phyloP scores from a whole-genome alignment of 2,888 invertebrate genomes.

The Apamea sordens region DNA sequence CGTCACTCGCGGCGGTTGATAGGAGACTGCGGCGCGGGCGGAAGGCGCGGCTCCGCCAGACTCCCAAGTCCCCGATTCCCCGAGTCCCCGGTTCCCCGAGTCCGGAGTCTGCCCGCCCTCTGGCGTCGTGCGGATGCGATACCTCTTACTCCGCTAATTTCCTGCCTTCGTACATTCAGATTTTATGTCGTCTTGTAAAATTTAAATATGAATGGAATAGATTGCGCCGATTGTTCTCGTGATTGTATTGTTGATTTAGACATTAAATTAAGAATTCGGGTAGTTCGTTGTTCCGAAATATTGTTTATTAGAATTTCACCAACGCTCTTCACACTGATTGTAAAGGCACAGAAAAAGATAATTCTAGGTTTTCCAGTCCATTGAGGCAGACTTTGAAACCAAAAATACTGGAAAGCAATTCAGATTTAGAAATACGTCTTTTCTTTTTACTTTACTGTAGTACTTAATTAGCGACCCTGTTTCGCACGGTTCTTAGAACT shows the following conservation, averaged over 20 bases:
- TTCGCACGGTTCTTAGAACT: no score
- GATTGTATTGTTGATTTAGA: constrained; percentile 54
- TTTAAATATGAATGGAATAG: constrained; percentile 64
- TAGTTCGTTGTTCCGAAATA: constrained; percentile 15
- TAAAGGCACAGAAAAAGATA: not conserved
- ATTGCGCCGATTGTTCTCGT: constrained; percentile 57
- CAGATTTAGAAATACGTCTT: not conserved
- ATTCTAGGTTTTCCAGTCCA: not conserved
- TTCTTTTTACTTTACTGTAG: not conserved
- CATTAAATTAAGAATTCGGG: constrained; percentile 34
- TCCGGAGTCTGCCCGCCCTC: constrained; percentile 74
- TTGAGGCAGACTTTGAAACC: not conserved
- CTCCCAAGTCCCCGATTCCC: constrained; percentile 56
- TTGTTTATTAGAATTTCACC: constrained; percentile 5
- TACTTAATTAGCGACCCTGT: not conserved
- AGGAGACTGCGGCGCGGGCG: constrained; percentile 79
- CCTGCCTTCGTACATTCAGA: constrained; percentile 65
- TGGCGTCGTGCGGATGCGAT: constrained; percentile 74
- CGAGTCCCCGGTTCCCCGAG: constrained; percentile 61
- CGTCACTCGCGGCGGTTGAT: constrained; percentile 59
- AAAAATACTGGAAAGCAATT: not conserved
- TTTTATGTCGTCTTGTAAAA: constrained; percentile 66
- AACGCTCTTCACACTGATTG: not conserved
- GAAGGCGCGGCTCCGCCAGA: constrained; percentile 65
- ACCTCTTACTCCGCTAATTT: constrained; percentile 74